Percentiles rank a stretch among this genome's conserved stretches.
These are phyloP conservation scores for Antedon mediterranea DNA, from an alignment of 53 echinoderm and acorn worm genomes.

Conservation along the genomic window DNA sequence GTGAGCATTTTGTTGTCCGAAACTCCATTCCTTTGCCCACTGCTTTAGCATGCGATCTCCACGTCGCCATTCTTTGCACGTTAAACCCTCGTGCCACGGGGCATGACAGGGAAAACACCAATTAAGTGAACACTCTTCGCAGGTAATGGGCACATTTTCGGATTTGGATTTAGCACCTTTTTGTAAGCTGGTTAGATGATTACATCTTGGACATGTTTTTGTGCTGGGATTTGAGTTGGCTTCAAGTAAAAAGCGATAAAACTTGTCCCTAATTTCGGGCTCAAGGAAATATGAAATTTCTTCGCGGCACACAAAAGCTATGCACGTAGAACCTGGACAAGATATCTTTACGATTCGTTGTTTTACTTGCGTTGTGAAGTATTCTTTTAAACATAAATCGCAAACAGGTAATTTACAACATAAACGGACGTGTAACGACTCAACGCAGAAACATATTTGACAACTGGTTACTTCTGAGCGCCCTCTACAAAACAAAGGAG, in stretches of 20 bases:
- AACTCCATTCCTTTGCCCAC: conserved; percentile 32
- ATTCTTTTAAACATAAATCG: conserved; percentile 24
- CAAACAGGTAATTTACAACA: conserved; percentile 32
- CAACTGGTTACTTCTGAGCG: not conserved
- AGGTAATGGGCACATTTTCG: conserved; percentile 14
- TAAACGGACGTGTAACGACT: conserved; percentile 7
- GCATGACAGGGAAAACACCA: conserved; percentile 62
- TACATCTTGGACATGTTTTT: conserved; percentile 46
- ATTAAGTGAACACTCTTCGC: conserved; percentile 19
- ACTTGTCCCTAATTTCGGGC: conserved; percentile 12
- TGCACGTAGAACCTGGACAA: conserved; percentile 31
- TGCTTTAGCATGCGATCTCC: conserved; percentile 30
- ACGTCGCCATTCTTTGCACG: conserved; percentile 27
- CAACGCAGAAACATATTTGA: conserved; percentile 17
- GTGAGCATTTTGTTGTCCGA: conserved; percentile 27
- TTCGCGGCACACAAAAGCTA: conserved; percentile 21
- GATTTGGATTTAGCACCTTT: conserved; percentile 22
- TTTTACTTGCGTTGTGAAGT: conserved; percentile 20
- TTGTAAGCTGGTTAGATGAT: conserved; percentile 16
- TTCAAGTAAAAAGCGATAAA: conserved; percentile 27
- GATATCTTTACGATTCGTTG: conserved; percentile 25
- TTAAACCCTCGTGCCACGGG: conserved; percentile 32
- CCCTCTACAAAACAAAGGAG: not conserved
- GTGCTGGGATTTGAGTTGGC: conserved; percentile 32
- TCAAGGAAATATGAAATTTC: conserved; percentile 31